Base-by-base conservation (phyloP, 2,888 invertebrate genomes). In the Tribolium freemani region DNA sequence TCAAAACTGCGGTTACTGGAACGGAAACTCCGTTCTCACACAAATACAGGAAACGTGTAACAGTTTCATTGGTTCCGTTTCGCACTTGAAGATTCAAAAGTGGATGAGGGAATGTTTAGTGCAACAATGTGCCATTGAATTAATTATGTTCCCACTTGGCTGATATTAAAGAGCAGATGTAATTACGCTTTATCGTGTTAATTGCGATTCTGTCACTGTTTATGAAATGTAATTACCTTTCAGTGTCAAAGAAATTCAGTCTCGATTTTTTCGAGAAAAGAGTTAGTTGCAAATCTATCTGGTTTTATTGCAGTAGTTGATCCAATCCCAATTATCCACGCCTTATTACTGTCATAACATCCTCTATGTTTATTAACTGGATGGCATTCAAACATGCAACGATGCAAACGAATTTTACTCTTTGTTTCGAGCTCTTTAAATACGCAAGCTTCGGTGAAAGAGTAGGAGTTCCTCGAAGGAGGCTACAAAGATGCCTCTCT, bases 11-110 rank as follows among this genome's bases (percentile, higher is more conserved):
- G 73, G 57, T 68, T 74, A 76, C 63, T 69, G 66, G 73, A 74
- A 73, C 74, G 76, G 76, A 76, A 73, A 74, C 74, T 76, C 71
- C 71, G 74, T 74, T 76, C 70, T 72, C 69, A 73, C 63, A 69
- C 64, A 64, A 69, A 69, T 60, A 69, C 64, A 63, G 69, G 68
- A 72, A 72, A 51, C 58, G 57, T 46, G 57, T 51, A 53, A 71
- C 71, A 71, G 64, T 71, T 71, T 20, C 38, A 64, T 51, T 53
- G 64, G 64, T 64, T 64, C 64, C 64, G 67, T 67, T 53, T 67
- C 64, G 60, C 50, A 48, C 48, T 50, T n/a, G 21, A 56, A 57
- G 13, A 48, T 11, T 13, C 9, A 57, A 57, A 57, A 57, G 30
- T 57, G 38, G 31, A 31, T 11, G 56, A 56, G 56, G 56, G 56